Evolutionary conservation across 2,888 invertebrate genomes (phyloP), one percentile per base, ranked within the genome.

Genomic region (Cremastinae sp.): DNA sequence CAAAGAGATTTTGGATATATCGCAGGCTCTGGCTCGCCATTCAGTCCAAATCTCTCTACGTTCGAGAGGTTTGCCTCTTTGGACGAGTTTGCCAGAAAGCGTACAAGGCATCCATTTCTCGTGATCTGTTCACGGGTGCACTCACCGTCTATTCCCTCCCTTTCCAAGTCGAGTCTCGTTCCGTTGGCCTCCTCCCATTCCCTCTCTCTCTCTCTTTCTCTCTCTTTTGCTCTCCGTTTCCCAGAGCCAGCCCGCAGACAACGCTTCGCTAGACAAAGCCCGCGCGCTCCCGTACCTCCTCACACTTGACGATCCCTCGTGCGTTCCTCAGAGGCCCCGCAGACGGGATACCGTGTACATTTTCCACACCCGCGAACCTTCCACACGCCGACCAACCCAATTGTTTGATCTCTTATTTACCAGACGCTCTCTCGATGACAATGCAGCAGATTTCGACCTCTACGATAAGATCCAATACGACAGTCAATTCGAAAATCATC

Each of bases 321-420:
- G 56, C 69, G 71, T 68, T 78, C 74, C 72, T 62, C 76, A 51
- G 43, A 62, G 70, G 79, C 74, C 78, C 82, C 78, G 74, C 75
- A 76, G 77, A 79, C 51, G 74, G 61, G 79, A 79, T 68, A 66
- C 53, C 53, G 77, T 74, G 74, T n/a, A 12, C 73, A 79, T 78
- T 66, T 61, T 76, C 72, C 53, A 62, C 8, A 34, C 36, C 28
- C 12, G 56, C 38, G 58, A 64, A 65, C 73, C 69, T 73, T 78
- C 65, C 61, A 75, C 78, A 74, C 72, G 80, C 72, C 69, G 70
- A 77, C 81, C 80, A 78, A 64, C 81, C 65, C 80, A 82, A 86
- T 87, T 85, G 86, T 86, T 86, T 87, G 88, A 88, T 86, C 86
- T 88, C 87, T 88, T 87, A 87, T 87, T 88, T 86, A 84, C 82